Conservation (phyloP, 1,140 invertebrate genomes). For the Bombus breviceps region DNA sequence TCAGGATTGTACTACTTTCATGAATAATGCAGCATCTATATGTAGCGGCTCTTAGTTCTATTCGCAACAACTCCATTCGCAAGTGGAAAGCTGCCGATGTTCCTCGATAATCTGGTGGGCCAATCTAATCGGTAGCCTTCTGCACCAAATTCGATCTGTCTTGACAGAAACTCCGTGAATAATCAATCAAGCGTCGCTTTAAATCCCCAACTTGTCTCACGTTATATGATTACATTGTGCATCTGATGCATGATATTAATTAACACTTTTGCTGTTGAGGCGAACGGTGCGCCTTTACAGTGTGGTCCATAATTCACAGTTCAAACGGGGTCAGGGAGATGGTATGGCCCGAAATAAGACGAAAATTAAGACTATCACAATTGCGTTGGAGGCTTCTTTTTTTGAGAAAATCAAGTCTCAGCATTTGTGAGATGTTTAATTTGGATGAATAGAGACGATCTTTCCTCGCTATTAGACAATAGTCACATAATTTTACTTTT, state of each 20-base stretch:
- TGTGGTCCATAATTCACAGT: too few species aligned
- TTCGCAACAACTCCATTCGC: constrained; percentile 47
- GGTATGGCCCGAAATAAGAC: too few species aligned
- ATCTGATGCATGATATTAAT: constrained; percentile 18
- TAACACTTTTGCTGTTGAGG: constrained; percentile 13
- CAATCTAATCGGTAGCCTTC: not conserved
- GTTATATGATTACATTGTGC: constrained; percentile 3
- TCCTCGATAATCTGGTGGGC: not conserved
- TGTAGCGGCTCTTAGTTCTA: constrained; percentile 33
- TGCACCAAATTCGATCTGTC: constrained; percentile 10
- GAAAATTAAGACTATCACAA: too few species aligned
- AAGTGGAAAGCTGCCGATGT: not conserved
- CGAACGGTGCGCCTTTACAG: too few species aligned
- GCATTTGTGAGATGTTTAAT: too few species aligned
- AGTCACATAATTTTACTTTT: too few species aligned
- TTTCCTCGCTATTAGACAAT: too few species aligned
- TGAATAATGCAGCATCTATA: constrained; percentile 78
- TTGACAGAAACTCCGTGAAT: not conserved
- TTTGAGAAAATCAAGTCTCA: too few species aligned
- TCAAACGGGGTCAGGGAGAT: too few species aligned
- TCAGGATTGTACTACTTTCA: constrained; percentile 74
- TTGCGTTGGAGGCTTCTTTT: too few species aligned
- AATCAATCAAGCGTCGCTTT: constrained; percentile 52
- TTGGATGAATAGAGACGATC: too few species aligned
- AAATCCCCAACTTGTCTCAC: not conserved